These are phyloP conservation scores for Archilochus colubris DNA, from an alignment of 2,113 vertebrate genomes.

Conservation along the genomic window DNA sequence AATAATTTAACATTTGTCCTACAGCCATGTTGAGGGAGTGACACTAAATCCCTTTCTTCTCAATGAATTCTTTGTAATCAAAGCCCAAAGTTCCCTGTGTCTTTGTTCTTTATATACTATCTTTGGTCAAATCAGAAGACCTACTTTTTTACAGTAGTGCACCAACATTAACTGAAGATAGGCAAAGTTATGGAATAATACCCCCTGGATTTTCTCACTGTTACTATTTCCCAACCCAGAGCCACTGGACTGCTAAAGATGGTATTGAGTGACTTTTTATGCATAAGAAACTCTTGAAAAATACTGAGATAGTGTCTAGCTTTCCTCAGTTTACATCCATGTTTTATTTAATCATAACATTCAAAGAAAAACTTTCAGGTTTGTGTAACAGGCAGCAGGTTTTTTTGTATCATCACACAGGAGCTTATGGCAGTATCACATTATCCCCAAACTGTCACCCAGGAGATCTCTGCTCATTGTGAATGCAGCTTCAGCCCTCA, in stretches of 20 bases:
- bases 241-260: neutral
- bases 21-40: neutral
- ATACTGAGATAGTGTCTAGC: neutral
- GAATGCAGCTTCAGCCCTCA: neutral
- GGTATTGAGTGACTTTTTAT: neutral
- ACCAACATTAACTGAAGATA: neutral
- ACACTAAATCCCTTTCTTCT: neutral
- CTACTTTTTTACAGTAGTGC: neutral
- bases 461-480: neutral
- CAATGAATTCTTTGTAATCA: neutral
- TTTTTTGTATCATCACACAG: neutral
- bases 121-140: neutral
- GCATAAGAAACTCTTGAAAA: neutral
- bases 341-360: neutral
- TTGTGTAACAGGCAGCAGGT: neutral
- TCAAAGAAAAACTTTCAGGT: neutral
- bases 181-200: neutral
- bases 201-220: neutral
- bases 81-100: neutral
- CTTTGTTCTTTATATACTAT: neutral
- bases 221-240: neutral
- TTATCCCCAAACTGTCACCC: neutral
- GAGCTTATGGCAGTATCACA: neutral
- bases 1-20: neutral
- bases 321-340: neutral